Conservation (phyloP, 2,113 vertebrate genomes). For the Corythornis vintsioides region DNA sequence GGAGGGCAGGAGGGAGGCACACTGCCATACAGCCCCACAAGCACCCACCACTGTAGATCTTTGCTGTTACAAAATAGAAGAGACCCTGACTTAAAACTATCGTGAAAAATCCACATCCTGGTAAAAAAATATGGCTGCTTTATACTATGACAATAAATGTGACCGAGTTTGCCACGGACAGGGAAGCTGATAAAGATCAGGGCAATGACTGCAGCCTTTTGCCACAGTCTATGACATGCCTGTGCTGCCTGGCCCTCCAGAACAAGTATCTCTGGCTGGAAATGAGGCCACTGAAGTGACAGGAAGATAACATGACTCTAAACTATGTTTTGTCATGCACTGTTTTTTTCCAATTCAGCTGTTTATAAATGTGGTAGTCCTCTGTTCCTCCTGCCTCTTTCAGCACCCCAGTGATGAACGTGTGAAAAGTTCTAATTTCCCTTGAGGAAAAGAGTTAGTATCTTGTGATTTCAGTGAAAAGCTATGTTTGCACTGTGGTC, state of each 20-base stretch:
- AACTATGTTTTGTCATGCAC: not conserved
- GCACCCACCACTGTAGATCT: not conserved
- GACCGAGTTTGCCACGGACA: not conserved
- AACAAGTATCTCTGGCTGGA: fast-evolving
- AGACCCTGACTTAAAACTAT: not conserved
- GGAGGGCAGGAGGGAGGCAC: not conserved
- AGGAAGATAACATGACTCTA: not conserved
- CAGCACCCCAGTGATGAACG: conserved; percentile 31
- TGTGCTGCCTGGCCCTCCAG: not conserved
- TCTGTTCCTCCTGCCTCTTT: conserved; percentile 50
- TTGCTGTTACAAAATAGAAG: not conserved
- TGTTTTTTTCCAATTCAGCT: not conserved
- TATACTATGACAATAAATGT: not conserved
- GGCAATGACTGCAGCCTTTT: fast-evolving
- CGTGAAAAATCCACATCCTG: not conserved
- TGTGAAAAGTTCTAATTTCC: conserved; percentile 68
- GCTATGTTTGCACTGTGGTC: not conserved
- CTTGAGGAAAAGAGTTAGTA: conserved; percentile 37
- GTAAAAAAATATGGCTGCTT: not conserved
- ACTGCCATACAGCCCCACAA: not conserved
- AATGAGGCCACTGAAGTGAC: not conserved
- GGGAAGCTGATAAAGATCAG: not conserved
- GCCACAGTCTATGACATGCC: fast-evolving
- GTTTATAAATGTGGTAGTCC: conserved; percentile 61
- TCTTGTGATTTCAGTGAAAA: conserved; percentile 49